phyloP scores from a whole-genome alignment of 53 echinoderm and acorn worm species.

The Astropecten irregularis region DNA sequence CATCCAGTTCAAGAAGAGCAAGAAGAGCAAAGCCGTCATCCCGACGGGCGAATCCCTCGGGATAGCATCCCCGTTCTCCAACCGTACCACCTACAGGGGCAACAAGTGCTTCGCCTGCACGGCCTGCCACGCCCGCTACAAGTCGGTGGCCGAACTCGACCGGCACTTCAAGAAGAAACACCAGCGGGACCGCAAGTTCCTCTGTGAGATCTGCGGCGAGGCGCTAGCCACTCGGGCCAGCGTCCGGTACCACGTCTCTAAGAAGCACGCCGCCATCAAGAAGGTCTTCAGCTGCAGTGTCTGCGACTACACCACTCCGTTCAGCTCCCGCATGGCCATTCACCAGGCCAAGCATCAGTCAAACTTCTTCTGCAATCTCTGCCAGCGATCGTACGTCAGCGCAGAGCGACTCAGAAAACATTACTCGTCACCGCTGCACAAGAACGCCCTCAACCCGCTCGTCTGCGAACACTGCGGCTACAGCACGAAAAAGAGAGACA shows the following conservation, averaged over 20 bases:
- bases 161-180: slow-evolving; percentile 87
- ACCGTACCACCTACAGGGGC: slow-evolving; percentile 54
- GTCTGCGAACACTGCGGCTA: slow-evolving; percentile 93
- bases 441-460: slow-evolving; percentile 83
- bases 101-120: slow-evolving; percentile 71
- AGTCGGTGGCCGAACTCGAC: slow-evolving; percentile 69
- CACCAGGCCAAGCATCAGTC: slow-evolving; percentile 72
- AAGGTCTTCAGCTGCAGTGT: slow-evolving; percentile 56
- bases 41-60: slow-evolving; percentile 91
- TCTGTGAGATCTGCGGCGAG: slow-evolving; percentile 94
- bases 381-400: slow-evolving; percentile 79
- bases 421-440: slow-evolving; percentile 84
- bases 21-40: slow-evolving; percentile 87
- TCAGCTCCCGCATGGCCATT: slow-evolving; percentile 62
- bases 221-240: slow-evolving; percentile 79
- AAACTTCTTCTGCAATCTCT: slow-evolving; percentile 74
- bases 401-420: slow-evolving; percentile 69
- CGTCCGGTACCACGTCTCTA: slow-evolving; percentile 75
- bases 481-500: slow-evolving; percentile 88
- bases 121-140: slow-evolving; percentile 81
- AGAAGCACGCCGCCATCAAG: slow-evolving; percentile 60
- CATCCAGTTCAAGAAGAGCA: slow-evolving; percentile 87
- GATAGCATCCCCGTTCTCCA: slow-evolving; percentile 78
- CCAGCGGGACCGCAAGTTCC: slow-evolving; percentile 60
- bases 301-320: slow-evolving; percentile 81